Evolutionary conservation across 2,888 invertebrate genomes (phyloP), one percentile per base, ranked within the genome.

Genomic region (Spilosoma lubricipeda): DNA sequence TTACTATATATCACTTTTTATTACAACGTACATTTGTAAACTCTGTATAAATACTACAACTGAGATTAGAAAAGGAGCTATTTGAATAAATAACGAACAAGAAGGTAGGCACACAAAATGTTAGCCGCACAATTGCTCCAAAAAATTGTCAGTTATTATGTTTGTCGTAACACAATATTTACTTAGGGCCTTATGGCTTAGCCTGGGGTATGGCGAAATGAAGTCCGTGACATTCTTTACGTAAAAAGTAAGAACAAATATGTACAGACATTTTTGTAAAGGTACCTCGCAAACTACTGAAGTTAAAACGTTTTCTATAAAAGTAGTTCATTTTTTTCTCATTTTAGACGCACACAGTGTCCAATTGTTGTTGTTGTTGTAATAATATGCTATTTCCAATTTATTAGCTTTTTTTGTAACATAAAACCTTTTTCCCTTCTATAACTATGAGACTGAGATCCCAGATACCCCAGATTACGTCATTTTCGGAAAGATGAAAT

Each of bases 91-190:
- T 75, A 80, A 75, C 76, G 64, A 69, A 75, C 63, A 63, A 30
- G 63, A 63, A 30, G 72, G 77, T 77, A 79, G 36, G 30, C 42
- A 72, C 72, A 80, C 77, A 82, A 79, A 82, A 82, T 79, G 80
- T 82, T 85, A 77, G 77, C 33, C 72, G 67, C 77, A 65, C 72
- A 78, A 85, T 80, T 79, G 77, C 82, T 80, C 77, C 71, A 77
- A 77, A 80, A 63, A 84, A 84, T 82, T 76, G 75, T 78, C 79
- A 81, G 80, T 82, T 83, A 83, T 83, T 82, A 75, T 82, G 82
- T 85, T 82, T 85, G 84, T 81, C 73, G 80, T 82, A 83, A 81
- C 86, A 87, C 87, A 88, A 89, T 88, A 89, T 89, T 89, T 87
- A 88, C 82, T 86, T 84, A 83, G 84, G 82, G 23, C 71, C 30